Evolutionary conservation across 2,113 vertebrate species (phyloP).

Genomic region (Xenopus laevis): DNA sequence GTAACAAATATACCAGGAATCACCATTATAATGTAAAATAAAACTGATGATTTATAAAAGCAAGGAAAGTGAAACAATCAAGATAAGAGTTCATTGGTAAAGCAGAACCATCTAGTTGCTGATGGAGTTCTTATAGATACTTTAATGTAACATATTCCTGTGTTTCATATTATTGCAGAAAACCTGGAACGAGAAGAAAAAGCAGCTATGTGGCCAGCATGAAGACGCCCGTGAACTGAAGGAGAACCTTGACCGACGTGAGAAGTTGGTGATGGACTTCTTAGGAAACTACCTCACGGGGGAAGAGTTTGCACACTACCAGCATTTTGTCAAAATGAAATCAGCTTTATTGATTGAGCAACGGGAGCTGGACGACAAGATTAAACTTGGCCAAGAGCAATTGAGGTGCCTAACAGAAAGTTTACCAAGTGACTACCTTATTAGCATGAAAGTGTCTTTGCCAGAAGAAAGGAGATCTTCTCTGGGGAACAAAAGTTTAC

Average conservation of each 20-base stretch:
- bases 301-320: slow-evolving; percentile 81
- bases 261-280: slow-evolving; percentile 78
- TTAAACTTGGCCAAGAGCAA: slow-evolving; percentile 83
- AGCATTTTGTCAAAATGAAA: slow-evolving; percentile 81
- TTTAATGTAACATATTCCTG: too few species aligned
- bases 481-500: slow-evolving; percentile 46
- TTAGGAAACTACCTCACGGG: slow-evolving; percentile 73
- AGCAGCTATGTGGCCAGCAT: slow-evolving; percentile 81
- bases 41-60: too few species aligned
- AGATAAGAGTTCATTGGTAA: too few species aligned
- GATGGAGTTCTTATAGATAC: too few species aligned
- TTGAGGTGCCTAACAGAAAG: slow-evolving; percentile 77
- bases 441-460: slow-evolving; percentile 51
- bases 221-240: slow-evolving; percentile 92
- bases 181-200: slow-evolving; percentile 78
- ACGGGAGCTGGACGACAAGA: slow-evolving; percentile 86
- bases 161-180: slow-evolving; percentile 63
- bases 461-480: slow-evolving; percentile 66
- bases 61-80: too few species aligned
- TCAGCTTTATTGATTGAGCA: slow-evolving; percentile 86
- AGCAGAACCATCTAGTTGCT: too few species aligned
- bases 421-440: slow-evolving; percentile 60
- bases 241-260: slow-evolving; percentile 90
- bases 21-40: too few species aligned
- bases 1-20: too few species aligned